Conservation (phyloP, 2,797 vertebrate species). For the Gadopsis bispinosus region DNA sequence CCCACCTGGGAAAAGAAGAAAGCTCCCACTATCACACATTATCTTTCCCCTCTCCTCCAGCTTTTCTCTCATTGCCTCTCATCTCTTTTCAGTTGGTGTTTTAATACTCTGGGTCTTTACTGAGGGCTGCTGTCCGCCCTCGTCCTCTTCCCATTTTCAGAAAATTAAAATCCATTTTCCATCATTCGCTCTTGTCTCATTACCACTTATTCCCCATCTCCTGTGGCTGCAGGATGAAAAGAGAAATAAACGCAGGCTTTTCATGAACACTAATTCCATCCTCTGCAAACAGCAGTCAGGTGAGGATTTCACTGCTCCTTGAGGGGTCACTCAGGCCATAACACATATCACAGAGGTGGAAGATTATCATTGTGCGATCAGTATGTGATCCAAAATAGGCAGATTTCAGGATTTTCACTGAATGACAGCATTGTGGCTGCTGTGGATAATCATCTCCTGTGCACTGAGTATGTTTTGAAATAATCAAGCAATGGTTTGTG, state of each 20-base stretch:
- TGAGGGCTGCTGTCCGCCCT: constrained; percentile 16
- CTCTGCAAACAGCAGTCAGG: constrained; percentile 17
- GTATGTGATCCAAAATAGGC: constrained; percentile 14
- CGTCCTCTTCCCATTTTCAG: constrained; percentile 47
- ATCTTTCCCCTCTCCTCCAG: constrained; percentile 38
- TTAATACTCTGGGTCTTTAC: constrained; percentile 49
- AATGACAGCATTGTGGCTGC: neutral
- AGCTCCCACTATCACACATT: constrained; percentile 34
- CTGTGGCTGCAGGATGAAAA: constrained; percentile 59
- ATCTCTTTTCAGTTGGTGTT: constrained; percentile 50
- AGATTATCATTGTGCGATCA: constrained; percentile 25
- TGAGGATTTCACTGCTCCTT: constrained; percentile 30
- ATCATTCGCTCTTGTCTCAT: constrained; percentile 48
- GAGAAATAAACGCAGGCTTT: constrained; percentile 55
- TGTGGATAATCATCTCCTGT: neutral
- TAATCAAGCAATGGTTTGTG: neutral
- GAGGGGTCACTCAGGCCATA: constrained; percentile 26
- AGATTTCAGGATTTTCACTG: neutral
- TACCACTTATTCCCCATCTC: constrained; percentile 50
- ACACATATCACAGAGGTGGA: constrained; percentile 14
- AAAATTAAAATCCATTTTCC: constrained; percentile 75
- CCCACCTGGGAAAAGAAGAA: constrained; percentile 36
- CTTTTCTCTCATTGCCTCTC: constrained; percentile 55
- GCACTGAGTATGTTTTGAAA: constrained; percentile 1
- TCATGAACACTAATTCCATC: constrained; percentile 59